A percentile compares a stretch with the other conserved stretches of the same genome.
Conservation (phyloP, 2,888 invertebrate species). For the Sialis fuliginosa region DNA sequence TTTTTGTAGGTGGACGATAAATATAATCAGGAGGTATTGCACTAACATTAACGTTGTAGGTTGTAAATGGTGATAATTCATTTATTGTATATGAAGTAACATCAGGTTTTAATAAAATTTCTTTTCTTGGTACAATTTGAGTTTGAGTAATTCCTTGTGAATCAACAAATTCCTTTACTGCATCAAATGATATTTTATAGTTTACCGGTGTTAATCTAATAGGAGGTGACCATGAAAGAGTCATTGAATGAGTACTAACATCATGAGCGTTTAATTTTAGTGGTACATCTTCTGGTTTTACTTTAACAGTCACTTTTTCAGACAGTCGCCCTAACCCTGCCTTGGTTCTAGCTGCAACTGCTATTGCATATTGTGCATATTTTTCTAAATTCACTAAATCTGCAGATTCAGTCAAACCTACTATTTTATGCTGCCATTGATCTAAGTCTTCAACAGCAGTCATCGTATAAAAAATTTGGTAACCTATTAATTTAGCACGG, state of each 20-base stretch:
- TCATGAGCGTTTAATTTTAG: constrained; percentile 74
- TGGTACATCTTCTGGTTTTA: constrained; percentile 86
- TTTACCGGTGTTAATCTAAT: constrained; percentile 74
- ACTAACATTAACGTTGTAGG: constrained; percentile 85
- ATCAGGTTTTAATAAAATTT: constrained; percentile 54
- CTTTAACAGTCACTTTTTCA: constrained; percentile 76
- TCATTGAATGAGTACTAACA: constrained; percentile 87
- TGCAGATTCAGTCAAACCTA: constrained; percentile 75
- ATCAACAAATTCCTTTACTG: constrained; percentile 85
- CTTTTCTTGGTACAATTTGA: constrained; percentile 56
- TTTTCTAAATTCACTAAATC: constrained; percentile 80
- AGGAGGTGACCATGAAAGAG: constrained; percentile 77
- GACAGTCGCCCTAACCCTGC: constrained; percentile 71
- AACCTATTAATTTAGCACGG: constrained; percentile 65
- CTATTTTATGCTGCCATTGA: constrained; percentile 75
- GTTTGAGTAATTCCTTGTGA: constrained; percentile 85
- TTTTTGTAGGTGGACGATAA: constrained; percentile 80
- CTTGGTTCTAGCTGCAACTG: constrained; percentile 71
- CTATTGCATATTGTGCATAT: constrained; percentile 79
- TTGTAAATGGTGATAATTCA: constrained; percentile 83
- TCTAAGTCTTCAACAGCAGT: constrained; percentile 85
- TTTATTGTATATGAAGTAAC: constrained; percentile 61
- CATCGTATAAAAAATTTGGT: constrained; percentile 83
- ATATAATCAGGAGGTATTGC: constrained; percentile 61
- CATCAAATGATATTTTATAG: constrained; percentile 82